Conservation (phyloP, 2,797 vertebrate species). For the Hydrocynus forskahlii region DNA sequence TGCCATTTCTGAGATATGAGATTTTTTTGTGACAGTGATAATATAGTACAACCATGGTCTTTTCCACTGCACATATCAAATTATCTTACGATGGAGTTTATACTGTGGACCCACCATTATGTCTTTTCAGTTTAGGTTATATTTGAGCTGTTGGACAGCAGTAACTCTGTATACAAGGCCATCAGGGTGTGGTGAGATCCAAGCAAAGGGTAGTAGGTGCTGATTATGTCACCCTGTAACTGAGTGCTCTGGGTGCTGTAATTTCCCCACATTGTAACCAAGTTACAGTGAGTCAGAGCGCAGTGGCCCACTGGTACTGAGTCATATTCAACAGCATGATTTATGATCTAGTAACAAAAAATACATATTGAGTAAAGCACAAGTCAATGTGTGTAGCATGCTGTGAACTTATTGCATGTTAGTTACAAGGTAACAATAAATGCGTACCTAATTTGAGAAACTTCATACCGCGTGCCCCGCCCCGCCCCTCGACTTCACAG, state of each 20-base stretch:
- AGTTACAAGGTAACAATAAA: constrained; percentile 47
- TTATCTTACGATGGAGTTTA: constrained; percentile 31
- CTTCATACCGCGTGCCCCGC: too few species aligned
- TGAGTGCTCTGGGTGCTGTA: constrained; percentile 31
- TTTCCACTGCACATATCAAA: constrained; percentile 43
- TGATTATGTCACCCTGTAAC: constrained; percentile 47
- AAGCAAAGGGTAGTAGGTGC: constrained; percentile 41
- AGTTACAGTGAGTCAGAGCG: constrained; percentile 42
- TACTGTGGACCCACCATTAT: constrained; percentile 28
- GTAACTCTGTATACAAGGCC: constrained; percentile 33
- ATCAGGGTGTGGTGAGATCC: constrained; percentile 39
- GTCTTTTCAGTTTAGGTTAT: constrained; percentile 30
- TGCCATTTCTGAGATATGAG: neutral
- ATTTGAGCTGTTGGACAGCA: constrained; percentile 32
- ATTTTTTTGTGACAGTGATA: neutral
- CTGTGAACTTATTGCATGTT: constrained; percentile 30
- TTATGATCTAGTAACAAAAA: constrained; percentile 49
- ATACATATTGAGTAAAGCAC: constrained; percentile 17
- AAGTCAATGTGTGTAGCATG: constrained; percentile 1
- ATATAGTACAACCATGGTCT: neutral
- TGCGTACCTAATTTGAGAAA: too few species aligned
- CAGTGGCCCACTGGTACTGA: constrained; percentile 27
- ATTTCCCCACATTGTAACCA: constrained; percentile 44
- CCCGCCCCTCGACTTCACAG: too few species aligned
- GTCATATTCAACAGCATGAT: constrained; percentile 48